Base-by-base conservation (phyloP, 2,888 invertebrate genomes). In the Athalia circularis region DNA sequence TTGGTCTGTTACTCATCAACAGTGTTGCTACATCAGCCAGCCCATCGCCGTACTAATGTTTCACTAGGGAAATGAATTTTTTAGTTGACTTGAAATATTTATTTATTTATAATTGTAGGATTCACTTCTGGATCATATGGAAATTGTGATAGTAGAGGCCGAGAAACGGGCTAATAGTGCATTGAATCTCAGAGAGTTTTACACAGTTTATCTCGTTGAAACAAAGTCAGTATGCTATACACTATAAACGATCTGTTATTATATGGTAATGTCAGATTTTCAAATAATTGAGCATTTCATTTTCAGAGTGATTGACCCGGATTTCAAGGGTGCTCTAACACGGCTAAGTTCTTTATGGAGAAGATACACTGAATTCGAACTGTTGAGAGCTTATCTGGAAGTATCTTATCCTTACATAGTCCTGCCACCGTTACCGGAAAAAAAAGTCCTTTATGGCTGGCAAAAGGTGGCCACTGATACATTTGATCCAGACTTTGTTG, bases 361-460 rank as follows among this genome's bases (percentile, higher is more conserved):
- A 83, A 91, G 96, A 52, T 97, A 96, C 87, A 96, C 95, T 65
- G 96, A 97, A 89, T 96, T 96, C 91, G 96, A 96, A 88, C 93
- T 95, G 83, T 92, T 97, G 72, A 92, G 95, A 83, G 94, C 94
- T 83, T 96, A 96, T 87, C 91, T 97, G 79, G 95, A 95, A 86
- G 92, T 95, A 50, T 94, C 94, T 52, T 96, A 96, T 90, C 95
- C 96, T n/a, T 94, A 94, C 87, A 92, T 95, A 72, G 94, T 96
- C 11, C 92, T 96, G 84, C 96, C 96, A 43, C 95, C 96, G 0
- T 89, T 97, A 77, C 96, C 96, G 3, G 96, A 96, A 85, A 97
- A 97, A 88, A 92, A 92, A 92, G 93, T 93, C 80, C 91, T 94
- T 84, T 95, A 93, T 90, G 95, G 95, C 3, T 96, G 96, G 96